Percentiles rank a stretch among this genome's conserved stretches.
Evolutionary conservation across 2,888 invertebrate genomes (phyloP).

Genomic region (Anoplius nigerrimus): DNA sequence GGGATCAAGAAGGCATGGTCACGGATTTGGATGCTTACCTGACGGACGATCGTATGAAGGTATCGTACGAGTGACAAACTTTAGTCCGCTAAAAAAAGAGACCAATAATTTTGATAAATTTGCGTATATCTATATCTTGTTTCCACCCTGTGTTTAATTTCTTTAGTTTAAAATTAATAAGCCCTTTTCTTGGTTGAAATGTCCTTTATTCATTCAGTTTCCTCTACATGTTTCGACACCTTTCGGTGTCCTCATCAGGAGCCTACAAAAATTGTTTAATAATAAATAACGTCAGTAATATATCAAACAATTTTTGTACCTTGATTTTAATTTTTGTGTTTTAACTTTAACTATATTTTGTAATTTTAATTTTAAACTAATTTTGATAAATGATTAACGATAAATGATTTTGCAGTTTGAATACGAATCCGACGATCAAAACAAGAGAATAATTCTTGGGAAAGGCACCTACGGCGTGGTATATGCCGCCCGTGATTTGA

Average conservation of each 20-base stretch:
- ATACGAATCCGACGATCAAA: constrained; percentile 95
- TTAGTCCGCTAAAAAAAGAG: too few relatives aligned
- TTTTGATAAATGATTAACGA: neutral
- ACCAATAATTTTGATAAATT: too few relatives aligned
- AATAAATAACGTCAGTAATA: too few relatives aligned
- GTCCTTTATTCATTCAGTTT: too few relatives aligned
- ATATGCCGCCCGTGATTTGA: constrained; percentile 94
- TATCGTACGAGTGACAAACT: constrained; percentile 5
- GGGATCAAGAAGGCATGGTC: constrained; percentile 88
- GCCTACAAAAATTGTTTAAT: neutral
- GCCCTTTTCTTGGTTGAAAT: too few relatives aligned
- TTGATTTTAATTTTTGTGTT: constrained; percentile 3
- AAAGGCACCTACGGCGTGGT: constrained; percentile 97
- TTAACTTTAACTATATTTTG: too few relatives aligned
- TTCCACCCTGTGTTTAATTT: too few relatives aligned
- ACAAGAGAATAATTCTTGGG: constrained; percentile 90
- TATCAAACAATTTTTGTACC: too few relatives aligned
- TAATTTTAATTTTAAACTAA: neutral
- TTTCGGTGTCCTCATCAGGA: too few relatives aligned
- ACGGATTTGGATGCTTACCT: constrained; percentile 86
- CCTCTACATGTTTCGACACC: too few relatives aligned
- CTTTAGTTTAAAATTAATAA: too few relatives aligned
- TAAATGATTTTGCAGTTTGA: constrained; percentile 81
- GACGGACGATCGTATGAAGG: constrained; percentile 85
- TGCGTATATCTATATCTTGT: constrained; percentile 11